Evolutionary conservation across 2,888 invertebrate genomes (phyloP), one percentile per base, ranked within the genome.

Genomic region (Caenorhabditis sinica): DNA sequence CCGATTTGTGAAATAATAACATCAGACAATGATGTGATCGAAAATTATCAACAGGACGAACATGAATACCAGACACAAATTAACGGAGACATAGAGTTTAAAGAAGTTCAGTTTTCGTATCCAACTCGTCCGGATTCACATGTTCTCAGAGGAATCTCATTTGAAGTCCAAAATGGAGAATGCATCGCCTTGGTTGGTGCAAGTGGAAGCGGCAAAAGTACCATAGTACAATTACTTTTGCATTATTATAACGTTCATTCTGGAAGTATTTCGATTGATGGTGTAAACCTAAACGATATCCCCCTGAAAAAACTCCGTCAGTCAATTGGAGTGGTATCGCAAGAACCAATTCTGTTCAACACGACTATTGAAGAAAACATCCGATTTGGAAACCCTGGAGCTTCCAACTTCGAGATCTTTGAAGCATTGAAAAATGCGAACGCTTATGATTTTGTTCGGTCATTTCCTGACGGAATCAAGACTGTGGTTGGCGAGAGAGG

Each of bases 291-390:
- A 2, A 91, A 90, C n/a, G 89, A 92, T 2, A 86, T 94, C 25
- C 94, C 94, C 82, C 86, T 94, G 5, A 93, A 93, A 20, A 94
- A 93, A 93, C 90, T 94, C 49, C 88, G 94, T 40, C 87, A 90
- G 20, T 79, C 89, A 9, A 91, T 93, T 63, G 93, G 93, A 17
- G 91, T 93, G 8, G 93, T 93, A 11, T 86, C 85, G 3, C 90
- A 90, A 72, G 90, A 95, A 87, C 94, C 94, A 2, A 95, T 97
- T 6, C 94, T 97, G 11, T 94, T 95, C 90, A 94, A 93, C 43
- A 93, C 93, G 0, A 93, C 94, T 8, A 94, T 95, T 68, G 93
- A 92, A 15, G 94, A 94, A 30, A 94, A 94, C 83, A 88, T 94
- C 5, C 92, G 93, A 28, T 94, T 93, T 60, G 88, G 87, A 53